Conservation (phyloP, 2,888 invertebrate genomes). For the Chrysotoxum bicinctum region DNA sequence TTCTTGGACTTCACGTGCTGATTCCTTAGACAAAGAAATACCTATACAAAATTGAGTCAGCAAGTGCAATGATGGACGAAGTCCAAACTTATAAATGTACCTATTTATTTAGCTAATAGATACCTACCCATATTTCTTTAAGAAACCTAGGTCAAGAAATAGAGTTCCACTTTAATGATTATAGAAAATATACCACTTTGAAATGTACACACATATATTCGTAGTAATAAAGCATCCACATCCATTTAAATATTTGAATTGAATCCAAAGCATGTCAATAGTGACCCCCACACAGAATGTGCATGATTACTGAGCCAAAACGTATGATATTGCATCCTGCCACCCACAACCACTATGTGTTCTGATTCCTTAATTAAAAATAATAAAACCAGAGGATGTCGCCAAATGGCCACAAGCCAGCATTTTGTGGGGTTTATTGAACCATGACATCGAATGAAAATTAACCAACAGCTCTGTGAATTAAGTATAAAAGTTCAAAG, state of each 20-base stretch:
- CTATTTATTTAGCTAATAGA: not conserved
- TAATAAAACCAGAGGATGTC: conserved; percentile 34
- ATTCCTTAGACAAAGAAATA: too few species aligned
- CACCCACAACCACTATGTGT: conserved; percentile 4
- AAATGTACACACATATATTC: not conserved
- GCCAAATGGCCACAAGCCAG: conserved; percentile 61
- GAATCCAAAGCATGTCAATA: not conserved
- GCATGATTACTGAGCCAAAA: conserved; percentile 8
- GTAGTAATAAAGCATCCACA: not conserved
- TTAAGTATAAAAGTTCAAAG: conserved; percentile 58
- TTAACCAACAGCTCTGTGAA: conserved; percentile 17
- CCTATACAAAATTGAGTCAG: too few species aligned
- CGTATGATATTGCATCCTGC: not conserved
- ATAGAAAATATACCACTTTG: too few species aligned
- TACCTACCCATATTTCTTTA: not conserved
- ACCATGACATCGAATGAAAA: conserved; percentile 30
- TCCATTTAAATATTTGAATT: not conserved
- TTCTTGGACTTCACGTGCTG: too few species aligned
- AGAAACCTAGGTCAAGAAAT: not conserved
- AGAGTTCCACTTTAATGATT: not conserved
- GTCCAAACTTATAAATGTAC: too few species aligned
- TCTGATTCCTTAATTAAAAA: conserved; percentile 56
- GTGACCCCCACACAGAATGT: not conserved
- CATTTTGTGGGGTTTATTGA: conserved; percentile 59
- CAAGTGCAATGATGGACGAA: too few species aligned